Percentiles rank a stretch among this genome's conserved stretches.
phyloP scores from a whole-genome alignment of 2,113 vertebrate species.

The Chaenocephalus aceratus region DNA sequence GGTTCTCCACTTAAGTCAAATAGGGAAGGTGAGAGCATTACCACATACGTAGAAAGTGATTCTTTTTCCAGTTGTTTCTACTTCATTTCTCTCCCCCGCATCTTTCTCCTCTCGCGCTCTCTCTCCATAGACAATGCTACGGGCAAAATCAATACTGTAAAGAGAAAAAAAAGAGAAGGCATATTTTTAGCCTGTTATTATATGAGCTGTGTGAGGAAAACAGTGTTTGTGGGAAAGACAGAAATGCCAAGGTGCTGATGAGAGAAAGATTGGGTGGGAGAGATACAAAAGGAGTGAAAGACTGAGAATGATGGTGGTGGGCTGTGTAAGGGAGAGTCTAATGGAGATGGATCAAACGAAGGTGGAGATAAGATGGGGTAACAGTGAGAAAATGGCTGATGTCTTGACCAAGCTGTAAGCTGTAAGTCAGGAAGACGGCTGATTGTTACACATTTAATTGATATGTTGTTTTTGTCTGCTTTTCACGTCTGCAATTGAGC shows the following conservation, averaged over 20 bases:
- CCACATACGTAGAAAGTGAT: slow-evolving; percentile 69
- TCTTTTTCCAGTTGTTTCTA: slow-evolving; percentile 75
- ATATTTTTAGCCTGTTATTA: slow-evolving; percentile 88
- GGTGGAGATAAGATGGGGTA: slow-evolving; percentile 78
- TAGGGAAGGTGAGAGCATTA: slow-evolving; percentile 69
- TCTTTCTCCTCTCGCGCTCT: slow-evolving; percentile 52
- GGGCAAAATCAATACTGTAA: slow-evolving; percentile 86
- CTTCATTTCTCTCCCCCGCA: slow-evolving; percentile 67
- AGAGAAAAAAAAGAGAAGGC: slow-evolving; percentile 75
- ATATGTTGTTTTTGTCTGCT: not conserved
- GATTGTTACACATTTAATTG: no score
- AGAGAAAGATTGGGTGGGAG: slow-evolving; percentile 62
- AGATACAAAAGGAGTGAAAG: slow-evolving; percentile 60
- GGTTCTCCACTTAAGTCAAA: slow-evolving; percentile 65
- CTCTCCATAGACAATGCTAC: slow-evolving; percentile 86
- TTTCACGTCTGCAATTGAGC: slow-evolving; percentile 1
- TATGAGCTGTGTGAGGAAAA: slow-evolving; percentile 82
- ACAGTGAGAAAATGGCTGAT: slow-evolving; percentile 78
- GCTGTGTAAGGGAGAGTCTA: slow-evolving; percentile 61
- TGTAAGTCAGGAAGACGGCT: slow-evolving; percentile 1
- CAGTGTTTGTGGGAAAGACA: slow-evolving; percentile 80
- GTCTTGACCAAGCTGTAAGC: slow-evolving; percentile 44
- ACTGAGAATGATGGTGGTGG: slow-evolving; percentile 63
- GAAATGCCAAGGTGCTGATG: slow-evolving; percentile 74
- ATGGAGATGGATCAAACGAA: slow-evolving; percentile 80